Evolutionary conservation across 2,113 vertebrate species (phyloP).

Genomic region (Rattus rattus): DNA sequence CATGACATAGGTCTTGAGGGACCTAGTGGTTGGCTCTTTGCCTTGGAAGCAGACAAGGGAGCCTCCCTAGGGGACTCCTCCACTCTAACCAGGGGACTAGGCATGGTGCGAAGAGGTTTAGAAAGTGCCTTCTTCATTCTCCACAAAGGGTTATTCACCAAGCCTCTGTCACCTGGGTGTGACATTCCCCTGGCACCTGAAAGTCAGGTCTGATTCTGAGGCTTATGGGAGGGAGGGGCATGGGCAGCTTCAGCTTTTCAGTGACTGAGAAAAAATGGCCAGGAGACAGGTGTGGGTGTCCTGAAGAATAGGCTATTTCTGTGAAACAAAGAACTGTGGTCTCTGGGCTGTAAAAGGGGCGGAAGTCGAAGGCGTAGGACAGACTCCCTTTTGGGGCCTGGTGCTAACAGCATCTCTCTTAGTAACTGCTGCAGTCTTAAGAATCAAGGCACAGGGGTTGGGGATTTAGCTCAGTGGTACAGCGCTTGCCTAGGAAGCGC

Average conservation of each 20-base stretch:
- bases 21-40: not conserved
- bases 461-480: too few relatives aligned
- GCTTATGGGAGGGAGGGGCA: not conserved
- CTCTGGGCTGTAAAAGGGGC: not conserved
- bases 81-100: fast-evolving
- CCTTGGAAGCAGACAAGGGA: fast-evolving
- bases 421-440: not conserved
- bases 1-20: not conserved
- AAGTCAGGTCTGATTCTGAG: too few relatives aligned
- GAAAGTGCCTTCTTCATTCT: fast-evolving
- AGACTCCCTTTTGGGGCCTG: not conserved
- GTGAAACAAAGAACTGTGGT: not conserved
- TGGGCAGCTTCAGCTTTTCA: not conserved
- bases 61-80: not conserved
- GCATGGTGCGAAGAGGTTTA: fast-evolving
- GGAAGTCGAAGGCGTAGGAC: too few relatives aligned
- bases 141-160: fast-evolving
- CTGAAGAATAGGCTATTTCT: not conserved
- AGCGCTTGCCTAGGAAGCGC: too few relatives aligned
- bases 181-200: not conserved
- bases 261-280: not conserved
- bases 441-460: not conserved
- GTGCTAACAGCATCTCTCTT: not conserved
- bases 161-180: not conserved
- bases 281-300: not conserved